phyloP scores from a whole-genome alignment of 2,113 vertebrate genomes.

The Peromyscus leucopus region DNA sequence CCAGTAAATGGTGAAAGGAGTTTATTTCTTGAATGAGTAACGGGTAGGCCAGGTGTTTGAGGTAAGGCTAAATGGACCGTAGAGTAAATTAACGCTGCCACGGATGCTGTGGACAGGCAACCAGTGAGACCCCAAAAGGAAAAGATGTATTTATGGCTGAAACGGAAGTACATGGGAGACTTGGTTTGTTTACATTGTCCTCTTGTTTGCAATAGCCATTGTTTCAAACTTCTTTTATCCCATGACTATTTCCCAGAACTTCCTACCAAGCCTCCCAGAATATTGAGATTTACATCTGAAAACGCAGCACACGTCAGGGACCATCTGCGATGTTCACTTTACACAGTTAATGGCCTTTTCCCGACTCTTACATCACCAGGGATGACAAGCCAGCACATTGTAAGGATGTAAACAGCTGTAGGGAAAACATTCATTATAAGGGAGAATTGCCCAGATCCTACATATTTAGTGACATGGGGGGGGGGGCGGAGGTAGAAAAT shows the following conservation, averaged over 20 bases:
- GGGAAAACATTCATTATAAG: constrained; percentile 78
- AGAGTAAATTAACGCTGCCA: background rate
- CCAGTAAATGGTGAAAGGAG: background rate
- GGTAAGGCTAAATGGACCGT: background rate
- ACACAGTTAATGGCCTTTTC: constrained; percentile 79
- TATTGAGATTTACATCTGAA: constrained; percentile 64
- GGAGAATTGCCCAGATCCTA: constrained; percentile 66
- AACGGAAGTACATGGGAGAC: constrained; percentile 47
- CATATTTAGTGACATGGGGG: constrained; percentile 50
- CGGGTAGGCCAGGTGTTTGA: constrained; percentile 27
- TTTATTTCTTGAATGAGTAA: background rate
- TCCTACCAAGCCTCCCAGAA: constrained; percentile 59
- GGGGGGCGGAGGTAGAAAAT: constrained; percentile 61
- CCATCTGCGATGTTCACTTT: constrained; percentile 70
- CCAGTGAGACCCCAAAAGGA: background rate
- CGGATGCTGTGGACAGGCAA: background rate
- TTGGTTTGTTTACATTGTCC: constrained; percentile 58
- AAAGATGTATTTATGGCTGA: constrained; percentile 56
- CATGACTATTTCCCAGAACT: constrained; percentile 70
- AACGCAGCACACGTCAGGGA: background rate
- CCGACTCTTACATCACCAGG: constrained; percentile 65
- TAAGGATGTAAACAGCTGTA: constrained; percentile 79
- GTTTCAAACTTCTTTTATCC: constrained; percentile 70
- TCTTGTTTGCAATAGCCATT: constrained; percentile 66
- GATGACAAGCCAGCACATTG: constrained; percentile 75